phyloP scores from a whole-genome alignment of 2,888 invertebrate species.

The Gastrophysa polygoni region DNA sequence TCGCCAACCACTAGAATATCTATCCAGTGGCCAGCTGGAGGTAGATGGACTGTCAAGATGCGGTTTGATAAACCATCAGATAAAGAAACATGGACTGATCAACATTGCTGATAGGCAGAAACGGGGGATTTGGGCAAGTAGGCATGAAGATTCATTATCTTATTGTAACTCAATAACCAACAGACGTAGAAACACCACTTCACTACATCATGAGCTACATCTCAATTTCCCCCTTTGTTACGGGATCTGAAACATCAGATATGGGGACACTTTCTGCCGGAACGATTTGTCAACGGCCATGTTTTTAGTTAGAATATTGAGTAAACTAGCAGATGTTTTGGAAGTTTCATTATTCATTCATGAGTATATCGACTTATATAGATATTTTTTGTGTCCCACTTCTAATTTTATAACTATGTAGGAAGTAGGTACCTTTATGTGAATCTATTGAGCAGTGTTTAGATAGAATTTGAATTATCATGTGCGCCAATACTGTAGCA shows the following conservation, averaged over 20 bases:
- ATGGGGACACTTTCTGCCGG: slow-evolving; percentile 7
- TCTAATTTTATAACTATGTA: too few species aligned
- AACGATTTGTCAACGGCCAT: neutral
- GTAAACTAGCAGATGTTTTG: neutral
- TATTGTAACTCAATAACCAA: slow-evolving; percentile 37
- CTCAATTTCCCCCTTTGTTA: slow-evolving; percentile 26
- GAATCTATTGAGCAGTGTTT: too few species aligned
- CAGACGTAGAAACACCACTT: slow-evolving; percentile 37
- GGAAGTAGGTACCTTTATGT: too few species aligned
- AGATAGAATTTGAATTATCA: too few species aligned
- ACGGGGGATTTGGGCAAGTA: slow-evolving; percentile 16
- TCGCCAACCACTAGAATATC: neutral
- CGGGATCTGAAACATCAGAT: slow-evolving; percentile 11
- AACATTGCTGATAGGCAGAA: neutral
- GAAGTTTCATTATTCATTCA: neutral
- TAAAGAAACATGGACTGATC: neutral
- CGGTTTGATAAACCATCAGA: slow-evolving; percentile 5
- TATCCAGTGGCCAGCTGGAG: neutral
- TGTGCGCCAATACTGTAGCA: too few species aligned
- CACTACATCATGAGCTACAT: slow-evolving; percentile 14
- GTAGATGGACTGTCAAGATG: slow-evolving; percentile 11
- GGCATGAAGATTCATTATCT: slow-evolving; percentile 28
- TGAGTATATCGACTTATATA: neutral
- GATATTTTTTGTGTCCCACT: neutral
- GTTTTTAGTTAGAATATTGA: neutral